These are phyloP conservation scores for Cephalopterus ornatus DNA, from an alignment of 2,113 vertebrate species.

Conservation along the genomic window DNA sequence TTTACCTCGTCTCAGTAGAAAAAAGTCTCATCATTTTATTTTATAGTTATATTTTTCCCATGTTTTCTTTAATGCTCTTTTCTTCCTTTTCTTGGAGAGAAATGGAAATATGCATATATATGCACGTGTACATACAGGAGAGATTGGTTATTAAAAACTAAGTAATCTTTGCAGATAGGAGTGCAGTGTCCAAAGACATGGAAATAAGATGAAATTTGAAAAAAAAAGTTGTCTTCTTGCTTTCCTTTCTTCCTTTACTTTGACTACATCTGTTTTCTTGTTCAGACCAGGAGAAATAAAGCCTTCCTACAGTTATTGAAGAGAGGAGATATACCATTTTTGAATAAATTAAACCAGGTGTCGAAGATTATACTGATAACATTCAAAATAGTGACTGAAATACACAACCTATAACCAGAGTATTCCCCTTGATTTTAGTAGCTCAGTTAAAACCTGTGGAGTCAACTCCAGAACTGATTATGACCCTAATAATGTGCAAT, in stretches of 20 bases:
- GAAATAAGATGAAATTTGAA: neutral
- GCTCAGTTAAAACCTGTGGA: neutral
- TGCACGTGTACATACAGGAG: neutral
- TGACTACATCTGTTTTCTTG: neutral
- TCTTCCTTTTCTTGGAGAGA: neutral
- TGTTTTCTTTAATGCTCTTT: neutral
- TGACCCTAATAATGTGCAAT: neutral
- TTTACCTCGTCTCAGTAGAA: neutral
- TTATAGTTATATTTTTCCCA: neutral
- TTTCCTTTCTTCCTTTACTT: neutral
- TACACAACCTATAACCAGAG: neutral
- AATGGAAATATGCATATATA: rapidly evolving
- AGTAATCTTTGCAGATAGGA: neutral
- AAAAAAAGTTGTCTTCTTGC: neutral
- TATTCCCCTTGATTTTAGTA: neutral
- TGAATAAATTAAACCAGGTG: neutral
- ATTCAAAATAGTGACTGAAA: neutral
- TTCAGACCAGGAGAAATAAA: neutral
- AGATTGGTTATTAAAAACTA: rapidly evolving
- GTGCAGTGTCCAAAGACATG: neutral
- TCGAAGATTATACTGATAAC: neutral
- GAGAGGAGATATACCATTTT: rapidly evolving
- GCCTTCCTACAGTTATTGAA: neutral
- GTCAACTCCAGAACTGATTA: neutral
- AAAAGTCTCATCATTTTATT: neutral